Evolutionary conservation across 2,797 vertebrate species (phyloP).

Genomic region (Trachurus trachurus): DNA sequence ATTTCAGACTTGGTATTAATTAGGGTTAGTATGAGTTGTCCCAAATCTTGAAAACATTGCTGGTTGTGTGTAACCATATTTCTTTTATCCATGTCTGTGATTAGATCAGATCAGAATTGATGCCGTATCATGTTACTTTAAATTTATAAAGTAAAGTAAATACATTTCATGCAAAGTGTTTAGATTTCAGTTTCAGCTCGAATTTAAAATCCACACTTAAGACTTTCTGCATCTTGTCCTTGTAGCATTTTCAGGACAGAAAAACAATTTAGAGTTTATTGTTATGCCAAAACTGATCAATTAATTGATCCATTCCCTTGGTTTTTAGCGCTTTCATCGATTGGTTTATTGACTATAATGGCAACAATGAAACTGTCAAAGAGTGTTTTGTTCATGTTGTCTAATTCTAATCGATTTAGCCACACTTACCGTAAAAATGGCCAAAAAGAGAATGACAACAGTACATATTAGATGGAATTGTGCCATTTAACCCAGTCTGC

Average conservation of each 20-base stretch:
- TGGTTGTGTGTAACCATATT: no score
- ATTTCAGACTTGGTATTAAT: no score
- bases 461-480: slow-evolving; percentile 25
- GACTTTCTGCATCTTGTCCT: no score
- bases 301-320: slow-evolving; percentile 30
- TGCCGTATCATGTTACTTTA: no score
- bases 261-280: slow-evolving; percentile 4
- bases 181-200: background rate
- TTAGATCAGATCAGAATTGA: no score
- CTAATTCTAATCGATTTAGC: slow-evolving; percentile 30
- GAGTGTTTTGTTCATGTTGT: slow-evolving; percentile 21
- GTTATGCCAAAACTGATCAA: slow-evolving; percentile 26
- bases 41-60: no score
- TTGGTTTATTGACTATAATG: slow-evolving; percentile 29
- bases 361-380: slow-evolving; percentile 39
- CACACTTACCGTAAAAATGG: background rate
- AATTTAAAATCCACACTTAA: no score
- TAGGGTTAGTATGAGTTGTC: no score
- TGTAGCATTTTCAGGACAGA: background rate
- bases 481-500: slow-evolving; percentile 27
- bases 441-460: slow-evolving; percentile 14
- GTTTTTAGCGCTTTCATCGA: background rate
- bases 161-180: background rate
- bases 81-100: no score
- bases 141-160: no score